Evolutionary conservation across 2,113 vertebrate species (phyloP), one percentile per base, ranked within the genome.

Genomic region (Tyrannus savana): DNA sequence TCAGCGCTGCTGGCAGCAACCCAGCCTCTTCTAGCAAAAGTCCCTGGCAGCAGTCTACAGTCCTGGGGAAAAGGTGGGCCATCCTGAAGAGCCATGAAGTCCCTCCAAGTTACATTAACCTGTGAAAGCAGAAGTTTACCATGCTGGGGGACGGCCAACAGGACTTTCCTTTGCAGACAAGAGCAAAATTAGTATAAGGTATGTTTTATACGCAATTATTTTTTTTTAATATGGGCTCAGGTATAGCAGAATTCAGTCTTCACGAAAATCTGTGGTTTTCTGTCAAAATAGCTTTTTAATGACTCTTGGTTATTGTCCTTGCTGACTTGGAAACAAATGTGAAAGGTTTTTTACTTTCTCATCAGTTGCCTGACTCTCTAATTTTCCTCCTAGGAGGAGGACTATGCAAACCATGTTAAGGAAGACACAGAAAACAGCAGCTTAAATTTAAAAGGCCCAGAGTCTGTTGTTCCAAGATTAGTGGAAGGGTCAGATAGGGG

Each of bases 111-210:
- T 55, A 86, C 8, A 64, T 12, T n/a, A 71, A n/a, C 8, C 33
- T 1, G 0, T 58, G 66, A 80, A 64, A 93, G 13, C 24, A 37
- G 37, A 31, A 55, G 10, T 60, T 79, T 18, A 39, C 27, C 7
- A 3, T 18, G 14, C 8, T 35, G 9, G 8, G 14, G 13, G 6
- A 60, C 0, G 2, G 50, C 23, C 50, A 84, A 16, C 39, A 28
- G 8, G 14, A 33, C 28, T 76, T 17, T 67, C 14, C 15, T 75
- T 31, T 44, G 30, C 30, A 75, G 35, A 6, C 25, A n/a, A 83
- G 27, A 62, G 18, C 0, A 4, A 80, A 59, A 68, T 58, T 12
- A 88, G 49, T 17, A 49, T 19, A 79, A 62, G 10, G 52, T 27
- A 12, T 18, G 4, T 58, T 68, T 56, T 37, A 55, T 33, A 63